Percentiles rank a stretch among this genome's conserved stretches.
Evolutionary conservation across 2,797 vertebrate genomes (phyloP).

Genomic region (Dermochelys coriacea): DNA sequence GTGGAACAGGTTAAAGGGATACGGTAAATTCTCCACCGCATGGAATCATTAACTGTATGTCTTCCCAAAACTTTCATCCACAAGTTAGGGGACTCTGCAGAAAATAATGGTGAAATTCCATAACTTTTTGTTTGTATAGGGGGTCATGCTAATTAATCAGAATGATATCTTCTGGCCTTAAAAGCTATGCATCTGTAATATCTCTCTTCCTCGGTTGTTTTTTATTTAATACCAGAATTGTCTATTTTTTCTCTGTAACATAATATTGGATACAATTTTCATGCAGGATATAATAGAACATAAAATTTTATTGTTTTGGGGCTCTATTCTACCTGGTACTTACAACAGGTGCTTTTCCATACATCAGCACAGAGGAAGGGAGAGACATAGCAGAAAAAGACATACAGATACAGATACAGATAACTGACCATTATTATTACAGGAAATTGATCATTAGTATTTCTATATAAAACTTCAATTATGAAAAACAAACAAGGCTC

Average conservation of each 20-base stretch:
- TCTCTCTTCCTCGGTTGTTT: accelerated
- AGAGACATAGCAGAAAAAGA: background rate
- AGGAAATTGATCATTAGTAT: background rate
- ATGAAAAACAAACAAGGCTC: background rate
- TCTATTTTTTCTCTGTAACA: background rate
- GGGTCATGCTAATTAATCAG: background rate
- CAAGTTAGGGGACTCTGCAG: too few relatives aligned
- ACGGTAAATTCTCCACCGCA: background rate
- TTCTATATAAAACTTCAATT: background rate
- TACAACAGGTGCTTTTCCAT: background rate
- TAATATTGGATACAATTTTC: background rate
- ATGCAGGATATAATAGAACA: background rate
- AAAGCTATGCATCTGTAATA: background rate
- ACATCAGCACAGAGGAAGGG: background rate
- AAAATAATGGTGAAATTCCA: too few relatives aligned
- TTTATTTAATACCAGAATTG: background rate
- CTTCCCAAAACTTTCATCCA: too few relatives aligned
- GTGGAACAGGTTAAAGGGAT: background rate
- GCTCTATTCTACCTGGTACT: background rate
- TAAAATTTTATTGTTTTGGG: background rate
- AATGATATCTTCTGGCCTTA: background rate
- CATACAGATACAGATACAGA: background rate
- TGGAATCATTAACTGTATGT: too few relatives aligned
- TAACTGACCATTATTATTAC: background rate
- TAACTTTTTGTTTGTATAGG: too few relatives aligned